A percentile compares a stretch with the other conserved stretches of the same genome.
Conservation (phyloP, 2,797 vertebrate genomes). For the Cuniculus paca region DNA sequence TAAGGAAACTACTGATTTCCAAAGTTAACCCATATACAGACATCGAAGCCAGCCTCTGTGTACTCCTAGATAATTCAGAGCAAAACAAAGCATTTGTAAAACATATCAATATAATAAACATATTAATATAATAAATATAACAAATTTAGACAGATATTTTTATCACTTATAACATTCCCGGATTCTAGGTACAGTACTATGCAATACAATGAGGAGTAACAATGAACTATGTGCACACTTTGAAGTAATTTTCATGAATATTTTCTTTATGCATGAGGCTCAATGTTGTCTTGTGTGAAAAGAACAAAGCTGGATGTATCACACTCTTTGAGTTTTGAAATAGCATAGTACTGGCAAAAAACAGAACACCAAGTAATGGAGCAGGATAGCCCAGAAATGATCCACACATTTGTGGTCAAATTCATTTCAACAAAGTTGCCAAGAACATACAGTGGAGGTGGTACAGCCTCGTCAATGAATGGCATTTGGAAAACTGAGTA, state of each 20-base stretch:
- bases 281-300: not conserved
- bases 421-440: not conserved
- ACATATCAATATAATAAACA: not conserved
- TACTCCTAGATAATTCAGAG: not conserved
- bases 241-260: slow-evolving; percentile 18
- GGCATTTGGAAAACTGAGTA: not conserved
- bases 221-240: not conserved
- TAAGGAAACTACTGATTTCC: not conserved
- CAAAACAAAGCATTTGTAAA: not conserved
- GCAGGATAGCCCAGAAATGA: not conserved
- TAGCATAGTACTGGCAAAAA: too few species aligned
- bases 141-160: not conserved
- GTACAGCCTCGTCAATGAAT: not conserved
- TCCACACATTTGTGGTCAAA: not conserved
- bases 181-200: not conserved
- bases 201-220: not conserved
- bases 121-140: not conserved
- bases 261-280: not conserved
- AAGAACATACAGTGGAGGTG: not conserved
- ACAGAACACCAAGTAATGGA: not conserved
- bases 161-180: not conserved
- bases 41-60: not conserved
- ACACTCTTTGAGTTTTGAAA: not conserved
- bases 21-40: not conserved
- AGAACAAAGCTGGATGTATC: not conserved